A percentile compares a stretch with the other conserved stretches of the same genome.
Evolutionary conservation across 2,888 invertebrate species (phyloP).

Genomic region (Coremacera marginata): DNA sequence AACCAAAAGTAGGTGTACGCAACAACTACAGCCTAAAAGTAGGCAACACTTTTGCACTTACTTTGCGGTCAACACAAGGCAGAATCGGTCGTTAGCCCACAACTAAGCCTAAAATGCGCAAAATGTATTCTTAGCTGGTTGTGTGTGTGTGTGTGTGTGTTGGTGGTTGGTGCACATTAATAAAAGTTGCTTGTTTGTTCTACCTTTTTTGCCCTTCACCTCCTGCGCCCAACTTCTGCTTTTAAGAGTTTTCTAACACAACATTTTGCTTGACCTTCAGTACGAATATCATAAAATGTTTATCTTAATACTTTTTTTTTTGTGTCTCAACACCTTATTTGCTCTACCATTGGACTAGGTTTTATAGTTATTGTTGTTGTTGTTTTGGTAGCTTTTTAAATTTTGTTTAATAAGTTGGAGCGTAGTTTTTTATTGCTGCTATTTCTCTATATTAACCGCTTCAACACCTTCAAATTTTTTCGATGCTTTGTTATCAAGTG

Average conservation of each 20-base stretch:
- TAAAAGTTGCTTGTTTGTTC: not conserved
- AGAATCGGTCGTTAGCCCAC: too few species aligned
- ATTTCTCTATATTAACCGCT: not conserved
- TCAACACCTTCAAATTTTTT: not conserved
- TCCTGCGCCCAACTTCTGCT: not conserved
- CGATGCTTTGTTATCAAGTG: not conserved
- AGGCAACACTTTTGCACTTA: conserved; percentile 21
- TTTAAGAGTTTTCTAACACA: not conserved
- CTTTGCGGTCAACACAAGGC: conserved; percentile 1
- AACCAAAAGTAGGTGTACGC: not conserved
- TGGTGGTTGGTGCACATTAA: not conserved
- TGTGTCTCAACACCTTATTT: not conserved
- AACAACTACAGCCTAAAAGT: not conserved
- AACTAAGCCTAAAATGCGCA: not conserved
- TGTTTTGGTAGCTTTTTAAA: not conserved
- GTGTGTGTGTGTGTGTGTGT: too few species aligned
- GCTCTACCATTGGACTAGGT: not conserved
- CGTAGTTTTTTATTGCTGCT: not conserved
- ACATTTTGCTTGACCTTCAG: not conserved
- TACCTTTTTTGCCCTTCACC: not conserved
- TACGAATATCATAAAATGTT: conserved; percentile 25
- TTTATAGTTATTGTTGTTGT: too few species aligned
- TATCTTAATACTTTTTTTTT: conserved; percentile 15
- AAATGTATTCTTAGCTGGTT: not conserved
- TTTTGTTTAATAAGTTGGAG: conserved; percentile 17